These are phyloP conservation scores for Clinocottus analis DNA, from an alignment of 2,113 vertebrate species.

Conservation along the genomic window DNA sequence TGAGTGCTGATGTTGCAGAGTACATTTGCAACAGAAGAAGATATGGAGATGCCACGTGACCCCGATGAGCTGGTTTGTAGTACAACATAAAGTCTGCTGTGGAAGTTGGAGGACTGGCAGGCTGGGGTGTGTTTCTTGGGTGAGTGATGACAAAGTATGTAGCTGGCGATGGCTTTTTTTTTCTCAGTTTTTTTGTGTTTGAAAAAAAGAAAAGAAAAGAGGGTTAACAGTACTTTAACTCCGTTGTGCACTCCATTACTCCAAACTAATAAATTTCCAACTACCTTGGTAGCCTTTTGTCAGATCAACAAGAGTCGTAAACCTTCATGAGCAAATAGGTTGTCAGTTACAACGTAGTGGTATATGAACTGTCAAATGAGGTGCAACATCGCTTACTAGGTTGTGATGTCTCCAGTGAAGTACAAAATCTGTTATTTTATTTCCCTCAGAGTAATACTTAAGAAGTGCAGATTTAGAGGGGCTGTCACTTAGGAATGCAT, in stretches of 20 bases:
- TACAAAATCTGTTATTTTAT: background rate
- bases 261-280: conserved; percentile 10
- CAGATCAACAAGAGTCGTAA: conserved; percentile 15
- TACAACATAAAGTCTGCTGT: conserved; percentile 16
- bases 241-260: conserved; percentile 30
- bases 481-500: conserved; percentile 9
- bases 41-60: conserved; percentile 32
- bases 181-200: conserved; percentile 2
- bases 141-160: background rate
- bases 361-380: conserved; percentile 30
- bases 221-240: conserved; percentile 19
- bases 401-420: conserved; percentile 17
- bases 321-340: conserved; percentile 14
- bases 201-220: background rate
- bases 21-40: conserved; percentile 15
- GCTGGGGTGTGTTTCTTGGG: background rate
- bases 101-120: background rate
- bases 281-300: conserved; percentile 15
- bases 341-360: conserved; percentile 7
- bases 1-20: conserved; percentile 19
- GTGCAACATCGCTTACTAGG: background rate
- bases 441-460: background rate
- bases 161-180: conserved; percentile 12
- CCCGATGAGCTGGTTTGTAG: background rate
- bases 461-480: background rate